Base-by-base conservation (phyloP, 2,797 vertebrate genomes). In the Carapus acus region DNA sequence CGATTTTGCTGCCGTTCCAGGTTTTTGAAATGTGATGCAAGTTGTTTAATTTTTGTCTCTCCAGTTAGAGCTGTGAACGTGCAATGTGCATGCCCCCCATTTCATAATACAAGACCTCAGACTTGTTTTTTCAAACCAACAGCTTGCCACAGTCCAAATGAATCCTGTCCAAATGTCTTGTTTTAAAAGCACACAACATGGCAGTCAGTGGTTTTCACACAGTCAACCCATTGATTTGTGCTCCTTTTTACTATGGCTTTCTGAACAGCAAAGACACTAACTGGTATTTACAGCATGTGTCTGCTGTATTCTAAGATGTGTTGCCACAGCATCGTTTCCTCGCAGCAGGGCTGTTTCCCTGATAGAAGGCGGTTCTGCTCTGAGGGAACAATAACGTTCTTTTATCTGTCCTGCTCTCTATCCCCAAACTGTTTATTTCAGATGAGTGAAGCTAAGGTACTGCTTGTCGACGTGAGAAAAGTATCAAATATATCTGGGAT, bases 131-230 rank as follows among this genome's bases (percentile, higher is more conserved):
- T 27, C n/a, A n/a, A 27, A 27, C 24, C 24, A 5, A 9, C 8
- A 67, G 62, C 71, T 74, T 55, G 67, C 47, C 12, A 14, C 54
- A 8, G 61, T 55, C 46, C 66, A n/a, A n/a, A n/a, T n/a, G n/a
- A n/a, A 74, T 66, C 71, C 61, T 23, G 51, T 54, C 55, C 47
- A 66, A 56, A 77, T 61, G 58, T 27, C 50, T 66, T 33, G 11
- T 4, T 7, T 9, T 65, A 50, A 59, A 73, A 55, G 61, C 71
- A 63, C 70, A 69, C 71, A 65, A 58, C 69, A 73, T 54, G 55
- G 6, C 51, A 61, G 61, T 55, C 62, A 60, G 44, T 44, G 39
- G 43, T 38, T 53, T 40, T 49, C 3, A 38, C 42, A 61, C 64
- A 6, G 33, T 43, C 18, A 38, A 46, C 66, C 71, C 67, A 67